Conservation (phyloP, 2,888 invertebrate species). For the Gymnocheta viridis region DNA sequence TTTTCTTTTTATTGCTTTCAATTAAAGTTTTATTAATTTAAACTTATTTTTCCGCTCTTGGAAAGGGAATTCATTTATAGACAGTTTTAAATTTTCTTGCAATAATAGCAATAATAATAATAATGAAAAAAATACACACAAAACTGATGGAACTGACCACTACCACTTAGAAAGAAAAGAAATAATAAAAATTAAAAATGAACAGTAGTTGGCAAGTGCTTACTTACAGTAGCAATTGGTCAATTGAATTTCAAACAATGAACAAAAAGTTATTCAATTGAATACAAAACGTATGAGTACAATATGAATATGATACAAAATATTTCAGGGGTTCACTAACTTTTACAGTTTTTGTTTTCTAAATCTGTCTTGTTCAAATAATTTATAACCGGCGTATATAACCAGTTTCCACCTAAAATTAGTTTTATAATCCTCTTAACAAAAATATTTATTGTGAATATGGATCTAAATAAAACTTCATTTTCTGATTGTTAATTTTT, state of each 20-base stretch:
- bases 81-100: background rate
- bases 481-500: constrained; percentile 29
- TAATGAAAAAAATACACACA: background rate
- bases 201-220: background rate
- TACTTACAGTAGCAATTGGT: no score
- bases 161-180: background rate
- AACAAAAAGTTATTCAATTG: background rate
- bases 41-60: background rate
- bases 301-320: background rate
- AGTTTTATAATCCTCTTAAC: no score
- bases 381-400: no score
- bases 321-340: background rate
- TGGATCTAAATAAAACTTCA: background rate
- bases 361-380: no score
- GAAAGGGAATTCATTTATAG: background rate
- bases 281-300: background rate
- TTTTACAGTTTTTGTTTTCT: no score
- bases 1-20: background rate
- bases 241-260: background rate
- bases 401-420: no score
- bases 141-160: background rate
- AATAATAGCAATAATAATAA: background rate
- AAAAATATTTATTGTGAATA: no score
- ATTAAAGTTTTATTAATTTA: background rate
- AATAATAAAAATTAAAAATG: background rate